phyloP scores from a whole-genome alignment of 2,888 invertebrate species.

The Lepeophtheirus nordmannii region DNA sequence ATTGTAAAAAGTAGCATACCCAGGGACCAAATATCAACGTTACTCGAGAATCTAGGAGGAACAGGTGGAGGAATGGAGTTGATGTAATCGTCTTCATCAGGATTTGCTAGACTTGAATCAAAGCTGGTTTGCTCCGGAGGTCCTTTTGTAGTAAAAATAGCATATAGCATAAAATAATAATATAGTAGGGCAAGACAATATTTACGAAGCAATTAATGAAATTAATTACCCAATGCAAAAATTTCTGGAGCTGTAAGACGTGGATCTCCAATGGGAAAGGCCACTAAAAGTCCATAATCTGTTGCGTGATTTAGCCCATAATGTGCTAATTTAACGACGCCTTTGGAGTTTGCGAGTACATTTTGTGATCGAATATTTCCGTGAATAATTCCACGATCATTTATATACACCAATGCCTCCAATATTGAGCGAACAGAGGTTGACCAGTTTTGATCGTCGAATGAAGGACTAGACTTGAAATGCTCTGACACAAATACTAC shows the following conservation, averaged over 20 bases:
- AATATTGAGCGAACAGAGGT: background rate
- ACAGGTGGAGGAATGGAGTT: slow-evolving; percentile 1
- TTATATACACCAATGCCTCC: slow-evolving; percentile 51
- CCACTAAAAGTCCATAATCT: slow-evolving; percentile 63
- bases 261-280: slow-evolving; percentile 61
- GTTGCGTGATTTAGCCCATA: slow-evolving; percentile 90
- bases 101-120: slow-evolving; percentile 34
- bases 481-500: slow-evolving; percentile 65
- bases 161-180: background rate
- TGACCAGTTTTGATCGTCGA: background rate
- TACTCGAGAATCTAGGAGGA: slow-evolving; percentile 38
- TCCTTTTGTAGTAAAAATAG: slow-evolving; percentile 29
- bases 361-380: slow-evolving; percentile 66
- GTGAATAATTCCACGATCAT: slow-evolving; percentile 54
- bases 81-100: slow-evolving; percentile 25
- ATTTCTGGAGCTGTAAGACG: slow-evolving; percentile 69
- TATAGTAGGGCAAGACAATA: too few species aligned
- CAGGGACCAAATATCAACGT: slow-evolving; percentile 85
- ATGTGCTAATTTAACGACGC: slow-evolving; percentile 68
- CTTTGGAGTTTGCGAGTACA: slow-evolving; percentile 54
- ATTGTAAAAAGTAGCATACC: slow-evolving; percentile 77
- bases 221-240: slow-evolving; percentile 45
- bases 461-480: slow-evolving; percentile 43
- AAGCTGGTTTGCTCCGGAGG: background rate
- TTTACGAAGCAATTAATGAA: too few species aligned